phyloP scores from a whole-genome alignment of 2,113 vertebrate genomes.

The Callorhinus ursinus region DNA sequence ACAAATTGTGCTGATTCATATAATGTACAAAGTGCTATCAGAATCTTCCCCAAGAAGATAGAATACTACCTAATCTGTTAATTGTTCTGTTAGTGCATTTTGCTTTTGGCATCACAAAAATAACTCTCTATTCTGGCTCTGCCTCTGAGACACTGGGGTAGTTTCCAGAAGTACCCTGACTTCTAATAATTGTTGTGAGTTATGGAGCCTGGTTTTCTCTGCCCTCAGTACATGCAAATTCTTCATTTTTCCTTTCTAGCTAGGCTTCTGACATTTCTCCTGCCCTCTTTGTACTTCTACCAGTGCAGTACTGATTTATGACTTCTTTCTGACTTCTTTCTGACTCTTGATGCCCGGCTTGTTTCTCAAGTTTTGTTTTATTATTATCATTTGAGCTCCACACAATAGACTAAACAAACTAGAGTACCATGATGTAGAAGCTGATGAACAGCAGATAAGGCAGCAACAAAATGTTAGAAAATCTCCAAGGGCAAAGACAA shows the following conservation, averaged over 20 bases:
- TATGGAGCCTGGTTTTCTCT: not conserved
- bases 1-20: not conserved
- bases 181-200: not conserved
- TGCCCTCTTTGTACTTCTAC: not conserved
- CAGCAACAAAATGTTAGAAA: not conserved
- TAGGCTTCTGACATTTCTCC: not conserved
- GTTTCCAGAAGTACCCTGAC: not conserved
- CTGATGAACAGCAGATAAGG: not conserved
- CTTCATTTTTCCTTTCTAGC: not conserved
- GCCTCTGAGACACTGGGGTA: not conserved
- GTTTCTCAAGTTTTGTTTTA: conserved; percentile 33
- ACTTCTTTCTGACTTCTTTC: not conserved
- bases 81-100: not conserved
- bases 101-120: conserved; percentile 7
- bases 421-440: not conserved
- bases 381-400: not conserved
- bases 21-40: not conserved
- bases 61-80: not conserved
- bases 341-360: not conserved
- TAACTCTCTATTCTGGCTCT: not conserved
- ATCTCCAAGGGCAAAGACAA: not conserved
- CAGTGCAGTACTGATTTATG: not conserved
- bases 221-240: not conserved
- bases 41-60: not conserved
- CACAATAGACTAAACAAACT: not conserved